Percentiles rank a stretch among this genome's conserved stretches.
These are phyloP conservation scores for Oryzias melastigma DNA, from an alignment of 2,113 vertebrate genomes.

Conservation along the genomic window DNA sequence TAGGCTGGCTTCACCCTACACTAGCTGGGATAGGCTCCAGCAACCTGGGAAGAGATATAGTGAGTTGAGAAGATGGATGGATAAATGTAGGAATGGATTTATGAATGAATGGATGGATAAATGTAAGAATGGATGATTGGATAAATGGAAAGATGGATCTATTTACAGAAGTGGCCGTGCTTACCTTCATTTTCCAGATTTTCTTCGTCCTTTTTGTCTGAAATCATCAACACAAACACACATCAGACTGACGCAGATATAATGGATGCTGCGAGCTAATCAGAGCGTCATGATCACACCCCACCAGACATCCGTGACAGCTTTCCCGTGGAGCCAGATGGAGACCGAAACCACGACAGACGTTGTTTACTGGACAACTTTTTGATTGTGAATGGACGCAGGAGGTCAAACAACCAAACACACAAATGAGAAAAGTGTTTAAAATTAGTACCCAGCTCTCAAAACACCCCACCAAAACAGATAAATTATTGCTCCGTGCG, in stretches of 20 bases:
- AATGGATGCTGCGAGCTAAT: no score
- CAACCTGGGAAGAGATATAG: no score
- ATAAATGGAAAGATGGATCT: no score
- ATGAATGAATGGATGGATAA: no score
- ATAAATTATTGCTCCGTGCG: accelerated
- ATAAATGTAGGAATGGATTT: no score
- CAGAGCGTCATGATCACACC: slow-evolving; percentile 23
- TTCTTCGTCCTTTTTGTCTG: slow-evolving; percentile 11
- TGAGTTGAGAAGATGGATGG: no score
- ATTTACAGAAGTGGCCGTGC: not conserved
- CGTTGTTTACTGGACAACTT: slow-evolving; percentile 3
- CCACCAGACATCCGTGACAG: slow-evolving; percentile 55
- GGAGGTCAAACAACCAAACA: slow-evolving; percentile 4
- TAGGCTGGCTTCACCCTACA: no score
- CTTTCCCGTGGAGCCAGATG: slow-evolving; percentile 31
- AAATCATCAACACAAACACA: not conserved
- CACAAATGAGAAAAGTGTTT: not conserved
- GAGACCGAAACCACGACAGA: slow-evolving; percentile 4
- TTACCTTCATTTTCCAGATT: slow-evolving; percentile 11
- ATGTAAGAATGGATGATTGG: no score
- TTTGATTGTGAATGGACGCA: slow-evolving; percentile 1
- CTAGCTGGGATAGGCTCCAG: no score
- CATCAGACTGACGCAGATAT: no score
- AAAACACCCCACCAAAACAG: not conserved
- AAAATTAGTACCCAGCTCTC: not conserved